phyloP scores from a whole-genome alignment of 30 jellyfish, hydroid and myxozoan genomes.

The Mastigias papua region DNA sequence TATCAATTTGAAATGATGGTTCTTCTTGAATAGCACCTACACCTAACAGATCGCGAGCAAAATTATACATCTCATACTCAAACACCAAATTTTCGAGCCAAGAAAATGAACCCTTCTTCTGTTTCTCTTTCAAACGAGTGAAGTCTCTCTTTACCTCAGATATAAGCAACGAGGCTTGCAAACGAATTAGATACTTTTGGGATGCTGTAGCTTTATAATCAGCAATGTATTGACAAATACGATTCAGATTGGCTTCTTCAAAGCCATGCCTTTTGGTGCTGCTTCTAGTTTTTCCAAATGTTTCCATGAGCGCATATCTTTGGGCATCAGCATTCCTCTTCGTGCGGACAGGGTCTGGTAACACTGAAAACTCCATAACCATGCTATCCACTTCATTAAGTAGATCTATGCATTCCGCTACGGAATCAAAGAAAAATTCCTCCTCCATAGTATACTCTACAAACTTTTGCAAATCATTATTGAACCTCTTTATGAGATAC shows the following conservation, averaged over 20 bases:
- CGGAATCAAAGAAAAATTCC: slow-evolving; percentile 38
- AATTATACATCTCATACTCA: slow-evolving; percentile 6
- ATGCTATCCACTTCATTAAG: slow-evolving; percentile 46
- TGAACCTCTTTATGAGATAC: slow-evolving; percentile 27
- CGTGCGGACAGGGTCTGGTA: slow-evolving; percentile 42
- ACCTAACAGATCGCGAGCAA: slow-evolving; percentile 30
- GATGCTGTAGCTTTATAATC: not conserved
- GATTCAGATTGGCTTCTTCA: not conserved
- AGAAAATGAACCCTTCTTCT: not conserved
- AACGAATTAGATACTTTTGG: slow-evolving; percentile 45
- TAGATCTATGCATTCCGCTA: slow-evolving; percentile 45
- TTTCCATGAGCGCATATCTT: slow-evolving; percentile 1
- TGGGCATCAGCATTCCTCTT: slow-evolving; percentile 30
- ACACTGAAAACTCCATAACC: slow-evolving; percentile 32
- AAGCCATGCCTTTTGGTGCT: slow-evolving; percentile 14
- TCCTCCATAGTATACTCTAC: not conserved
- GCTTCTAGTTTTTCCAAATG: slow-evolving; percentile 26
- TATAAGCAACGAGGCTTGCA: slow-evolving; percentile 47
- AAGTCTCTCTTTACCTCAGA: slow-evolving; percentile 25
- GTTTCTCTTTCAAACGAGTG: slow-evolving; percentile 4
- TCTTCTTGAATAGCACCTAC: slow-evolving; percentile 27
- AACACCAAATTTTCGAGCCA: slow-evolving; percentile 45
- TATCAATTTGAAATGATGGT: slow-evolving; percentile 13
- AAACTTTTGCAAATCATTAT: slow-evolving; percentile 26
- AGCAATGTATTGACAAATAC: slow-evolving; percentile 6